Base-by-base conservation (phyloP, 2,888 invertebrate genomes). In the Agrotis exclamationis region DNA sequence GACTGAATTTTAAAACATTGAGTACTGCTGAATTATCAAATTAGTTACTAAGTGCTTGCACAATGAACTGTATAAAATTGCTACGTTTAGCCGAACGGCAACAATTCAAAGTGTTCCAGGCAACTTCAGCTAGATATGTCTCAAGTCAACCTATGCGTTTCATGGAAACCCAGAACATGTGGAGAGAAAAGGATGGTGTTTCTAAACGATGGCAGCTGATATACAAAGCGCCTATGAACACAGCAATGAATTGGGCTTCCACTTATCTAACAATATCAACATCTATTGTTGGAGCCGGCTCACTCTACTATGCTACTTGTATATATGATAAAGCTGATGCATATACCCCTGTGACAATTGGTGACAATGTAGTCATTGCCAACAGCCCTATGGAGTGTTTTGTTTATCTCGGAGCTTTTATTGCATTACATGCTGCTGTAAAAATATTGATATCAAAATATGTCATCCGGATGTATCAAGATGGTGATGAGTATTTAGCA, bases 141-240 rank as follows among this genome's bases (percentile, higher is more conserved):
- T 86, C 90, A 14, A 90, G 93, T 47, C 90, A 93, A 82, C 94
- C 93, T 48, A 71, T 91, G 0, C 94, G 92, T 82, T 96, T 93
- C 84, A 76, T 88, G 74, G 95, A 95, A 79, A 83, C 88, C 2
- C 90, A 96, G 85, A 88, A 93, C 1, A 87, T 88, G 84, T 95
- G 94, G 93, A 91, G 89, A 79, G 87, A 89, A 75, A 90, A 85
- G 57, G 96, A 96, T 80, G 88, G 90, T 45, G 75, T 96, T 56
- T 88, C 94, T 14, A 87, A 88, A 79, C 83, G 88, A 28, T 96
- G 93, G 93, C 88, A 95, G 51, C 80, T 96, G 64, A 95, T 96
- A 70, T 96, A 96, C 72, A 96, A 95, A 87, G 95, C 94, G 6
- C 96, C 96, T 1, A 94, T 96, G 95, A 92, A 92, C 9, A 89